Conservation (phyloP, 1,140 invertebrate species). For the Elymnias hypermnestra region DNA sequence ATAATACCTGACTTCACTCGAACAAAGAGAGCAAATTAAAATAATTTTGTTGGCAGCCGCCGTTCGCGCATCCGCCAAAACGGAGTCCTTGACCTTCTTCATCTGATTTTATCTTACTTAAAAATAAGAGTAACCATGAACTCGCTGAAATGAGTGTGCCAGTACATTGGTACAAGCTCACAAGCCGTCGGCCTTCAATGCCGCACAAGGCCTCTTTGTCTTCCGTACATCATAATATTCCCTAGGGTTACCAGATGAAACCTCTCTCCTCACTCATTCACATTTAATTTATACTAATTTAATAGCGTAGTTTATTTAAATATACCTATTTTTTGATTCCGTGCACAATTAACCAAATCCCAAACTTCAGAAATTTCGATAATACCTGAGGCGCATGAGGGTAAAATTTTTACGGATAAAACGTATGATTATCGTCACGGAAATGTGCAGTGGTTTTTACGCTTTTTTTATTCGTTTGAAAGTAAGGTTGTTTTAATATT, state of each 20-base stretch:
- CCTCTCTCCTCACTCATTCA: no score
- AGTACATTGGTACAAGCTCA: slow-evolving; percentile 47
- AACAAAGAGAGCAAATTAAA: slow-evolving; percentile 45
- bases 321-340: no score
- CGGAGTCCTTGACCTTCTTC: slow-evolving; percentile 66
- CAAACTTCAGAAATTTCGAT: no score
- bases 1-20: slow-evolving; percentile 28
- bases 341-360: no score
- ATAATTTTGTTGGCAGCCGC: slow-evolving; percentile 44
- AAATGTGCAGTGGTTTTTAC: no score
- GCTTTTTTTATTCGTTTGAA: no score
- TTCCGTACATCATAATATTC: slow-evolving; percentile 13
- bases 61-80: slow-evolving; percentile 54
- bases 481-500: no score
- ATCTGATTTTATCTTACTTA: slow-evolving; percentile 52
- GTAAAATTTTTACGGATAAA: no score
- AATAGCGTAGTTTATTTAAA: no score
- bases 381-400: no score
- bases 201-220: slow-evolving; percentile 63
- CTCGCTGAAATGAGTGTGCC: slow-evolving; percentile 41
- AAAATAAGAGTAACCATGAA: slow-evolving; percentile 68
- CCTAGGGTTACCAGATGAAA: neutral
- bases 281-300: no score
- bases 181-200: slow-evolving; percentile 51
- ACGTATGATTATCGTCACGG: no score